Evolutionary conservation across 1,140 invertebrate genomes (phyloP), one percentile per base, ranked within the genome.

Genomic region (Sinella curviseta): DNA sequence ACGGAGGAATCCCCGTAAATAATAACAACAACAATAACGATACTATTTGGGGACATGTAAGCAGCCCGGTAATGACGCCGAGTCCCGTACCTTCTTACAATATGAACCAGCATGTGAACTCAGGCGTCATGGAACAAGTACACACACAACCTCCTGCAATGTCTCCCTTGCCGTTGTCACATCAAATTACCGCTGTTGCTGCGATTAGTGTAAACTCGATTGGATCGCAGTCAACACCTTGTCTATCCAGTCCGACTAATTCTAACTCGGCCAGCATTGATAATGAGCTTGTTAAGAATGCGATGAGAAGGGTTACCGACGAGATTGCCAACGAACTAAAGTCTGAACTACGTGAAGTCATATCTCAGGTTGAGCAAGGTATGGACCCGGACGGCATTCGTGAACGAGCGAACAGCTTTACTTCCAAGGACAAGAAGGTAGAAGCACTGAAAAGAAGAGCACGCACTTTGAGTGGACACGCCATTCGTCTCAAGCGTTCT

Each of bases 291-390:
- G 90, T 93, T 0, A 92, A 92, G 83, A 92, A 92, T 86, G 90
- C 92, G 82, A 12, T 78, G 4, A 16, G 35, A 31, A 65, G 57
- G 28, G 24, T 65, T 31, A 93, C 92, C 0, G 92, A 91, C 87
- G 92, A 93, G 87, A 86, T 94, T 67, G 92, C 92, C 0, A 93
- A 92, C 8, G 93, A 93, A 86, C 92, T 94, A 12, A 94, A 94
- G 85, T 94, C 92, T 1, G 93, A 94, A 88, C 92, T 94, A 30
- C 87, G 93, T 0, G 92, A 91, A 86, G 92, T 94, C 0, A 94
- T 94, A 76, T 92, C 91, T 0, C 91, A 91, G 85, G 93, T 94
- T 0, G 92, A 93, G 80, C 92, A 93, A 85, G 92, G 78, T n/a
- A 83, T 83, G 8, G 78, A 80, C 33, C 65, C 60, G 16, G 76